Base-by-base conservation (phyloP, 1,140 invertebrate species). In the Gryon sp. region DNA sequence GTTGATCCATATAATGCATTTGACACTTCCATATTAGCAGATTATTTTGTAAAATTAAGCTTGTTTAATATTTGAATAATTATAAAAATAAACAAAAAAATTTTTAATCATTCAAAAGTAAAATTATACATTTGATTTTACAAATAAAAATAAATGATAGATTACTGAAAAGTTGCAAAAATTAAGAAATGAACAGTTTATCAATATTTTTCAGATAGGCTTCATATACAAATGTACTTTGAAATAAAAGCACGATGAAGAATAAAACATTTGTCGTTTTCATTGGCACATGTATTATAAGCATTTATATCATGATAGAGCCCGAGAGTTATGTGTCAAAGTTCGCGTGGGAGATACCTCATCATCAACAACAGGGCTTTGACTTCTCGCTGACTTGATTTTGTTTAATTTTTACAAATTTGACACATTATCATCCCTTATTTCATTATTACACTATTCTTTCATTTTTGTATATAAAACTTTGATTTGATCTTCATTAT, bases 341-440 rank as follows among this genome's bases (percentile, higher is more conserved):
- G 74, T 70, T 70, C 74, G 66, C 74, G 66, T 70, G 74, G 74
- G 74, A 76, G 74, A 76, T 60, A 48, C 36, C 20, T 63, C 57
- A 50, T 76, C 50, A 76, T 45, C 48, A 76, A 46, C 41, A 69
- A 2, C 53, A 48, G 75, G 66, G 75, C 75, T 77, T 77, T 77
- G 75, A 72, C 75, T 72, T 50, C 66, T 53, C 43, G 15, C 30
- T 30, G 26, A 15, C n/a, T 40, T 74, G 11, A 28, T 52, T 72
- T n/a, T n/a, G n/a, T n/a, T n/a, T n/a, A n/a, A n/a, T n/a, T n/a
- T n/a, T n/a, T n/a, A n/a, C n/a, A n/a, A n/a, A n/a, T n/a, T n/a
- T n/a, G n/a, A n/a, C n/a, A n/a, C n/a, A n/a, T n/a, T n/a, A n/a
- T n/a, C n/a, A n/a, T n/a, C n/a, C n/a, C n/a, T n/a, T n/a, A n/a